Evolutionary conservation across 2,888 invertebrate species (phyloP), one percentile per base, ranked within the genome.

Genomic region (Conchocele bisecta): DNA sequence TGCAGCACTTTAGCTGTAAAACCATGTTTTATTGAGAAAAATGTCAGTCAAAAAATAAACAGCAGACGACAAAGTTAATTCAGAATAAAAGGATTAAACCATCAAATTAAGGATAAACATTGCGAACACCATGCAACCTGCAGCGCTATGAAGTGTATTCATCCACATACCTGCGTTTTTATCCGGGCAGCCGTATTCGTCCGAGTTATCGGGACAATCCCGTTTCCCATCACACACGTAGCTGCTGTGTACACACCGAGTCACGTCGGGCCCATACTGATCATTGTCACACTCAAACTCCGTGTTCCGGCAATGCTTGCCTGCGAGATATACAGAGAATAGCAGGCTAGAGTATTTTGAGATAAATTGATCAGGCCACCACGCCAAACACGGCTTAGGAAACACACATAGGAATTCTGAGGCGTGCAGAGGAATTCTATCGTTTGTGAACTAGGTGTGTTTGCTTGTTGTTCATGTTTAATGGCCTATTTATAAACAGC

Each of bases 151-250:
- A n/a, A n/a, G n/a, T n/a, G n/a, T n/a, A n/a, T n/a, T n/a, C n/a
- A n/a, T n/a, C n/a, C n/a, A n/a, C n/a, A n/a, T 59, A 74, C 71
- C 66, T 51, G 56, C 57, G 17, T 56, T 44, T 44, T 68, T 48
- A 13, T 51, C 56, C 1, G 56, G 74, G 70, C 87, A 87, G 46
- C 79, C 71, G n/a, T 66, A 54, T 60, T 88, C 88, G 76, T 88
- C 88, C 6, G 85, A 85, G 20, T 82, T 84, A 79, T 88, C 87
- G 29, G 78, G 79, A 81, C 87, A 88, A 46, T 88, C 82, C 9
- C 78, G 73, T 13, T 72, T 71, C n/a, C 84, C 85, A 75, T 88
- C 85, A 83, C 87, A 88, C 9, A 82, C 78, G 53, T 80, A 77
- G 3, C 65, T 48, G 13, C 41, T 58, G 4, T 75, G 65, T 31